phyloP scores from a whole-genome alignment of 2,113 vertebrate genomes.

The Notothenia rossii region DNA sequence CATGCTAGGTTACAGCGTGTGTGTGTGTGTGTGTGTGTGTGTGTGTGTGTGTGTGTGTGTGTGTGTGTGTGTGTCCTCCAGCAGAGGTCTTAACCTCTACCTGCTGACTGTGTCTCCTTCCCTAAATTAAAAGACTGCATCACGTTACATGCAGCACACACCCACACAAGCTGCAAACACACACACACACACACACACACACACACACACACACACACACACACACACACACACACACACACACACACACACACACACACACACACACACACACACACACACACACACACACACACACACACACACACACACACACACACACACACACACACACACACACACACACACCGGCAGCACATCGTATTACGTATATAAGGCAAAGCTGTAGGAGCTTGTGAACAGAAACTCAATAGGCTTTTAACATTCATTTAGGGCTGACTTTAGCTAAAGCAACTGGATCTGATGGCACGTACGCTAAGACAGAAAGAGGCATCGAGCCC shows the following conservation, averaged over 20 bases:
- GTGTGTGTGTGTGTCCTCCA: slow-evolving; percentile 47
- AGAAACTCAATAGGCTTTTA: slow-evolving; percentile 81
- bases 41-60: slow-evolving; percentile 3
- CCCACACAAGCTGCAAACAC: not conserved
- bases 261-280: too few species aligned
- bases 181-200: slow-evolving; percentile 11
- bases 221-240: not conserved
- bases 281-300: too few species aligned
- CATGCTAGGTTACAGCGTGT: slow-evolving; percentile 46
- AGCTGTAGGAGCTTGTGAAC: slow-evolving; percentile 44
- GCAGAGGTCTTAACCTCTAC: slow-evolving; percentile 72
- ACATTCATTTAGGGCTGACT: slow-evolving; percentile 69
- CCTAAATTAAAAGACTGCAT: slow-evolving; percentile 80
- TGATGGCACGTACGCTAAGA: slow-evolving; percentile 40
- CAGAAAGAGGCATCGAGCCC: slow-evolving; percentile 9
- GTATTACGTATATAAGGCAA: slow-evolving; percentile 71
- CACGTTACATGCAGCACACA: slow-evolving; percentile 60
- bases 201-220: slow-evolving; percentile 1
- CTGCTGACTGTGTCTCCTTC: slow-evolving; percentile 77
- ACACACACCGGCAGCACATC: slow-evolving; percentile 54
- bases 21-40: slow-evolving; percentile 11
- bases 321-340: slow-evolving; percentile 29
- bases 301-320: slow-evolving; percentile 25
- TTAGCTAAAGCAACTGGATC: slow-evolving; percentile 56
- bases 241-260: not conserved